These are phyloP conservation scores for Scaptomyza caliginosa DNA, from an alignment of 2,888 invertebrate species.

Conservation along the genomic window DNA sequence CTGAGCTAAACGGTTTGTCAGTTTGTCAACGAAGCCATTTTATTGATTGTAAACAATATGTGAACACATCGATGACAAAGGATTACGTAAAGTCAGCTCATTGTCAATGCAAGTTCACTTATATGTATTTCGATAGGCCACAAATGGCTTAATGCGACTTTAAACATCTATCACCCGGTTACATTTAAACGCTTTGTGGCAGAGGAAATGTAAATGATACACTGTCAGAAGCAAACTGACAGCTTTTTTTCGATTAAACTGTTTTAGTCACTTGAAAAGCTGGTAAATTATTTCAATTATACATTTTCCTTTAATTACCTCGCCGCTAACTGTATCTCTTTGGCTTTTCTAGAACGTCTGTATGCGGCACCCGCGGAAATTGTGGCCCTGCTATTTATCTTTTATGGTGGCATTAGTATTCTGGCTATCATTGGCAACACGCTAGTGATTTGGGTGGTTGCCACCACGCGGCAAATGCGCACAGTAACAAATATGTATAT, in stretches of 20 bases:
- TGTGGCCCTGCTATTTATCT: constrained; percentile 89
- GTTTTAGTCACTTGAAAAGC: constrained; percentile 29
- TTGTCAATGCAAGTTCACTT: background rate
- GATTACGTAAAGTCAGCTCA: background rate
- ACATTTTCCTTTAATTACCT: background rate
- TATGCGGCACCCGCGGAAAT: constrained; percentile 91
- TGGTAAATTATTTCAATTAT: constrained; percentile 26
- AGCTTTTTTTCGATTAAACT: constrained; percentile 36
- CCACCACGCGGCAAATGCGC: constrained; percentile 91
- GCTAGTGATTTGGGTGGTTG: constrained; percentile 93
- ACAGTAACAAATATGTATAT: constrained; percentile 94
- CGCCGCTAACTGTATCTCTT: background rate
- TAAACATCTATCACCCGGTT: background rate
- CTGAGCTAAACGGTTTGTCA: background rate
- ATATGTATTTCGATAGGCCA: background rate
- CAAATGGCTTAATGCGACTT: background rate
- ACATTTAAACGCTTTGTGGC: background rate
- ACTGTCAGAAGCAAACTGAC: constrained; percentile 12
- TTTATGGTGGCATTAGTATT: constrained; percentile 93
- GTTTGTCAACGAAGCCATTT: background rate
- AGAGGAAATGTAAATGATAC: background rate
- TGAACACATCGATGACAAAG: background rate
- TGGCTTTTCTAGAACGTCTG: constrained; percentile 81
- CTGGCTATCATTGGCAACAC: constrained; percentile 92
- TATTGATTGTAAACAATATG: background rate